Evolutionary conservation across 2,113 vertebrate species (phyloP).

Genomic region (Rhinopomastus cyanomelas): DNA sequence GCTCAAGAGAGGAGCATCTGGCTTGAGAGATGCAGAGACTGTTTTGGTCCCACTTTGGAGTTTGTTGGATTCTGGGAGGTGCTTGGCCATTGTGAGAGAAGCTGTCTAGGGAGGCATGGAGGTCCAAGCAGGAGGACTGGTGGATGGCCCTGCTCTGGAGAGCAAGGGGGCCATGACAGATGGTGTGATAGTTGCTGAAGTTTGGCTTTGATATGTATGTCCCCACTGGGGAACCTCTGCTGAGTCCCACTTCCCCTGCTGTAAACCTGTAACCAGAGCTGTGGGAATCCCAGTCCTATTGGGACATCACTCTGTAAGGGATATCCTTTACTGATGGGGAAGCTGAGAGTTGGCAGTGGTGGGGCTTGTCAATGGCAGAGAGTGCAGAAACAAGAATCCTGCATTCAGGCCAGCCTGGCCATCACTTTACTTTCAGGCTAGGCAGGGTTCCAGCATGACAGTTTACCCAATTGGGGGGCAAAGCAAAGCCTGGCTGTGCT

Average conservation of each 20-base stretch:
- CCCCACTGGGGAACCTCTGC: background rate
- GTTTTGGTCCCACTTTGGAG: background rate
- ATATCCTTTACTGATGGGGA: background rate
- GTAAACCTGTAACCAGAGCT: background rate
- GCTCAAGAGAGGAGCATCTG: background rate
- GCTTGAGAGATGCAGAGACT: background rate
- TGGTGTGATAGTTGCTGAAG: background rate
- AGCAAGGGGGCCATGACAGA: background rate
- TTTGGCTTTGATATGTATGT: background rate
- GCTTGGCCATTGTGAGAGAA: background rate
- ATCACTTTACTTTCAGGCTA: background rate
- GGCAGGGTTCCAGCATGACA: background rate
- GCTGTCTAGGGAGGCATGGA: background rate
- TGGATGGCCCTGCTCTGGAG: background rate
- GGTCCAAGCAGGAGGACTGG: background rate
- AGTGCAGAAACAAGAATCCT: background rate
- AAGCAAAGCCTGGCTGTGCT: background rate
- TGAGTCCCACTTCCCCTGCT: accelerated
- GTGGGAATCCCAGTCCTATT: accelerated
- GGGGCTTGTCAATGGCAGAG: background rate
- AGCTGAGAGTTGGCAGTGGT: background rate
- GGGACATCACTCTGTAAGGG: background rate
- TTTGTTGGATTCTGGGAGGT: background rate
- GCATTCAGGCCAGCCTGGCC: background rate
- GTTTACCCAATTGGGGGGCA: background rate